Conservation (phyloP, 2,113 vertebrate species). For the Mesembrinibis cayennensis region DNA sequence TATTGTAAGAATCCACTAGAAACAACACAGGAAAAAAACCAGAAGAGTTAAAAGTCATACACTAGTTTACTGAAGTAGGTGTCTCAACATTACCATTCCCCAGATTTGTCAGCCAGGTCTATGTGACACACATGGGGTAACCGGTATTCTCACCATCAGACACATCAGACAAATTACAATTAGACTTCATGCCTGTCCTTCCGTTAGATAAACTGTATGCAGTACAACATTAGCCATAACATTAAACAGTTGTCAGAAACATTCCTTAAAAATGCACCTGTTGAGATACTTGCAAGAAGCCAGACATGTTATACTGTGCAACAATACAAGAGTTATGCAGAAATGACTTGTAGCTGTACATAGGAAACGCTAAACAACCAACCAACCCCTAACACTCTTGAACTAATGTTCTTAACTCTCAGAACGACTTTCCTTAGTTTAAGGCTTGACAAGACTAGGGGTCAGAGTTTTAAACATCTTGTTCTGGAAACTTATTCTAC, state of each 20-base stretch:
- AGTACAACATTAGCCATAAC: neutral
- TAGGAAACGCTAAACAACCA: neutral
- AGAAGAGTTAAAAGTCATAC: neutral
- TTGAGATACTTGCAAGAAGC: neutral
- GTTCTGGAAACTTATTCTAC: neutral
- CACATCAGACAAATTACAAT: neutral
- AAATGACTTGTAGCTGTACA: neutral
- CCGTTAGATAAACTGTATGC: neutral
- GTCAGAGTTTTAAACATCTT: neutral
- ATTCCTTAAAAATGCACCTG: neutral
- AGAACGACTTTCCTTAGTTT: neutral
- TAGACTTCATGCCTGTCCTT: neutral
- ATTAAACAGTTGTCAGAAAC: neutral
- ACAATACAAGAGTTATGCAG: fast-evolving
- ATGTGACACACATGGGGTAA: neutral
- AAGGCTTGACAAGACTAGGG: neutral
- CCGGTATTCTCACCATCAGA: neutral
- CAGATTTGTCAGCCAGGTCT: neutral
- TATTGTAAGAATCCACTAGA: neutral
- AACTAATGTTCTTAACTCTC: neutral
- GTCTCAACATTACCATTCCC: neutral
- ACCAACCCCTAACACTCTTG: neutral
- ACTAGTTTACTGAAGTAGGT: neutral
- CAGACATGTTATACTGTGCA: fast-evolving
- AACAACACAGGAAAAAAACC: neutral